These are phyloP conservation scores for Coregonus ussuriensis DNA, from an alignment of 2,797 vertebrate species.

Conservation along the genomic window DNA sequence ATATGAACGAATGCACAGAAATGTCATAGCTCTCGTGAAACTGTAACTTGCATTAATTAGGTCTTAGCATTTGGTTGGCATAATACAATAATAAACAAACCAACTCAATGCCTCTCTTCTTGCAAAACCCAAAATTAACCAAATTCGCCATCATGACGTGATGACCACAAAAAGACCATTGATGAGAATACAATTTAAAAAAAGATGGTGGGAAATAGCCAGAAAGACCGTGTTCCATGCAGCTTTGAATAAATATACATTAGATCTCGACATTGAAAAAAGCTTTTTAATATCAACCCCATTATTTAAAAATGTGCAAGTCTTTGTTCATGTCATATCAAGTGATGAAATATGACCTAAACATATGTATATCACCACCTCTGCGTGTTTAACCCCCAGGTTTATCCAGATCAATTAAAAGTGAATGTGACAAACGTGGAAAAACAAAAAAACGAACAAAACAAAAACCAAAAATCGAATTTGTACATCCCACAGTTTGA, in stretches of 20 bases:
- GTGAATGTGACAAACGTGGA: conserved; percentile 73
- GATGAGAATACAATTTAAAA: neutral
- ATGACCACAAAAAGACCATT: neutral
- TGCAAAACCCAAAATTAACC: neutral
- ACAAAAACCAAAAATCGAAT: conserved; percentile 59
- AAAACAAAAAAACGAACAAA: conserved; percentile 44
- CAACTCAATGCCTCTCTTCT: neutral
- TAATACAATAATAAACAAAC: neutral
- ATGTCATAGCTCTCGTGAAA: neutral
- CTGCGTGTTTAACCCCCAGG: conserved; percentile 87
- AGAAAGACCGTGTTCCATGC: neutral
- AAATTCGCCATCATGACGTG: neutral
- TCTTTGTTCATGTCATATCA: conserved; percentile 87
- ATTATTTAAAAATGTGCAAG: conserved; percentile 94
- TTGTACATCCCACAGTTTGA: conserved; percentile 88
- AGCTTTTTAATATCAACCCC: conserved; percentile 85
- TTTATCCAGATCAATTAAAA: conserved; percentile 90
- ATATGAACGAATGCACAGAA: neutral
- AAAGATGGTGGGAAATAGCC: neutral
- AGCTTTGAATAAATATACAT: conserved; percentile 51
- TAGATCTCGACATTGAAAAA: conserved; percentile 69
- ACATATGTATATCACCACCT: conserved; percentile 89
- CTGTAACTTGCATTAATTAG: neutral
- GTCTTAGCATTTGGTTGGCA: neutral
- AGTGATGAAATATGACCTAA: conserved; percentile 89